phyloP scores from a whole-genome alignment of 2,888 invertebrate species.

The Drosophila fungiperda region DNA sequence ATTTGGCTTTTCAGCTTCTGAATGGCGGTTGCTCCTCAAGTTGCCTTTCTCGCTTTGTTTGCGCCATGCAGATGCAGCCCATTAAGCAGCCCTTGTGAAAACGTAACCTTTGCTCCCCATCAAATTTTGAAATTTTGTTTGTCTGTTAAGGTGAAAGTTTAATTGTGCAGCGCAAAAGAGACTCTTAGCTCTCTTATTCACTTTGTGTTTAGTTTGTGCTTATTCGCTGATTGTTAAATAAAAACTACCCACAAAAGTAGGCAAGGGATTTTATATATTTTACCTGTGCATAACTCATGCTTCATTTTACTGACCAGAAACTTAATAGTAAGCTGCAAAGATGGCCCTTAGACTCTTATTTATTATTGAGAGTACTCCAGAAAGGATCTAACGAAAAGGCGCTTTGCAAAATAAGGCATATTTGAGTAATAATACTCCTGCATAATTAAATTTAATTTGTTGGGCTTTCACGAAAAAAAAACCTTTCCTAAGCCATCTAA shows the following conservation, averaged over 20 bases:
- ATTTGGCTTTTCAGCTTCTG: conserved; percentile 61
- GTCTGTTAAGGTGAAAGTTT: conserved; percentile 36
- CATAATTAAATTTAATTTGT: conserved; percentile 40
- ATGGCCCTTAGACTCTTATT: background rate
- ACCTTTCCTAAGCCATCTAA: conserved; percentile 7
- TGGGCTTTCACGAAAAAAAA: conserved; percentile 30
- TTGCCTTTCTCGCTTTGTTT: conserved; percentile 47
- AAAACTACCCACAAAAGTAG: conserved; percentile 45
- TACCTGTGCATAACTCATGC: background rate
- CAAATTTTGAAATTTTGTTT: conserved; percentile 23
- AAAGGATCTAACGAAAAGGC: background rate
- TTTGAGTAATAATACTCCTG: conserved; percentile 10
- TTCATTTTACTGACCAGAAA: background rate
- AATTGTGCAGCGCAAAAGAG: conserved; percentile 35
- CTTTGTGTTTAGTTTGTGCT: conserved; percentile 23
- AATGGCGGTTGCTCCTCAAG: conserved; percentile 33
- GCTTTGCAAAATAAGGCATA: conserved; percentile 6
- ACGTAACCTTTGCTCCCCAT: conserved; percentile 23
- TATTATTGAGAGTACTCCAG: background rate
- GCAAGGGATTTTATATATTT: conserved; percentile 38
- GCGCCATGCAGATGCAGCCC: conserved; percentile 48
- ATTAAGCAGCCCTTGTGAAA: conserved; percentile 37
- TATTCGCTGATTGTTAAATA: conserved; percentile 13
- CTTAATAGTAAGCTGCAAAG: conserved; percentile 1
- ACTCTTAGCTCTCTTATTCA: conserved; percentile 5